A percentile compares a stretch with the other conserved stretches of the same genome.
Conservation (phyloP, 1,140 invertebrate species). For the Diachasma alloeum region DNA sequence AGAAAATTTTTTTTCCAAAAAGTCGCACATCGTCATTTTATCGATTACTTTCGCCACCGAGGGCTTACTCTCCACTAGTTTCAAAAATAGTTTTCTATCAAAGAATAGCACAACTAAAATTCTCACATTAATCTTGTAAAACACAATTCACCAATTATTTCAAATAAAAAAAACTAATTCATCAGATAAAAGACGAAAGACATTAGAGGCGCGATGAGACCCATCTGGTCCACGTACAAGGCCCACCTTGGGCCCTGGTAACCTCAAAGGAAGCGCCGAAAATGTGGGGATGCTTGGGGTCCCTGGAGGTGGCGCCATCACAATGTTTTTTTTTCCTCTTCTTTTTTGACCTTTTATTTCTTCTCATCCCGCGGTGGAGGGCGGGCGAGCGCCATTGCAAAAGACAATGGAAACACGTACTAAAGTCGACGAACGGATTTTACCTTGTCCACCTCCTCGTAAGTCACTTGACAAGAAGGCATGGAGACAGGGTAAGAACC, state of each 20-base stretch:
- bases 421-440: constrained; percentile 15
- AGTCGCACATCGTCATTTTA: neutral
- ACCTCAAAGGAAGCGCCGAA: neutral
- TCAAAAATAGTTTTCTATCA: too few relatives aligned
- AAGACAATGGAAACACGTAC: constrained; percentile 30
- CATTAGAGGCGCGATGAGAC: too few relatives aligned
- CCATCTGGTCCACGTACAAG: neutral
- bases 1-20: too few relatives aligned
- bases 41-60: too few relatives aligned
- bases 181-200: too few relatives aligned
- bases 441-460: constrained; percentile 30
- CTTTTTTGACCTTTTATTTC: neutral
- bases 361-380: neutral
- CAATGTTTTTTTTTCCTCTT: neutral
- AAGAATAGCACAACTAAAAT: neutral
- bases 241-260: neutral
- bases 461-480: constrained; percentile 27
- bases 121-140: too few relatives aligned
- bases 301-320: neutral
- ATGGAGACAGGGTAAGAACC: constrained; percentile 29
- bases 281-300: neutral
- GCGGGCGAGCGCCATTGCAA: constrained; percentile 18
- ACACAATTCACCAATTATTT: too few relatives aligned
- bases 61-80: too few relatives aligned
- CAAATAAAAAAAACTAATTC: too few relatives aligned